Evolutionary conservation across 2,113 vertebrate species (phyloP), one percentile per base, ranked within the genome.

Genomic region (Istiophorus platypterus): DNA sequence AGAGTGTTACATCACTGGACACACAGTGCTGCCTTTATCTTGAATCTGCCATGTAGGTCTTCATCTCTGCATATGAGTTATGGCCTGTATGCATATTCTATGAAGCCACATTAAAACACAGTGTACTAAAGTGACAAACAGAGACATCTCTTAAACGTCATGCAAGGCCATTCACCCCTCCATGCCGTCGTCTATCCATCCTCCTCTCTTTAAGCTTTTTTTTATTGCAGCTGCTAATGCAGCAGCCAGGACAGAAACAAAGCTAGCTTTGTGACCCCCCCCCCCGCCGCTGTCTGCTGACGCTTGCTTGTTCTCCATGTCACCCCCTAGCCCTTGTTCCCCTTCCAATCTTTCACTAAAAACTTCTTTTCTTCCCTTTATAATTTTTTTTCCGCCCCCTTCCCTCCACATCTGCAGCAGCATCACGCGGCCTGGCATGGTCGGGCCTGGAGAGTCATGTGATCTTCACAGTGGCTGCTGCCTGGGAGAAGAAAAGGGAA

Each of bases 161-260:
- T 72, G 73, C 81, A 73, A 80, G 84, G 75, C 78, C 78, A 78
- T 91, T 92, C 86, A 85, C 34, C 78, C 84, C 72, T 85, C 69
- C 75, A 81, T 79, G 70, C 91, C 87, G 74, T 73, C 79, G 54
- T 84, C 89, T 81, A 78, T 82, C 89, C 85, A 85, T 84, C 72
- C 88, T 78, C 72, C 81, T 84, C 72, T 84, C 79, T 79, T 84
- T 73, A 29, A 86, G 84, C 75, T 81, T 86, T 84, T 86, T 91
- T 85, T 92, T 92, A 92, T 93, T 93, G 93, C 93, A 95, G 95
- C 94, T 95, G 94, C 94, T 95, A 92, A 93, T 86, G 92, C 92
- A 92, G 93, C 88, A 93, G 92, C 93, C 91, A 91, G 90, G 85
- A 71, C 77, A 76, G 72, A 91, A 70, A 96, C 94, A 95, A 95